These are phyloP conservation scores for Hyaena hyaena DNA, from an alignment of 2,113 vertebrate genomes.

Conservation along the genomic window DNA sequence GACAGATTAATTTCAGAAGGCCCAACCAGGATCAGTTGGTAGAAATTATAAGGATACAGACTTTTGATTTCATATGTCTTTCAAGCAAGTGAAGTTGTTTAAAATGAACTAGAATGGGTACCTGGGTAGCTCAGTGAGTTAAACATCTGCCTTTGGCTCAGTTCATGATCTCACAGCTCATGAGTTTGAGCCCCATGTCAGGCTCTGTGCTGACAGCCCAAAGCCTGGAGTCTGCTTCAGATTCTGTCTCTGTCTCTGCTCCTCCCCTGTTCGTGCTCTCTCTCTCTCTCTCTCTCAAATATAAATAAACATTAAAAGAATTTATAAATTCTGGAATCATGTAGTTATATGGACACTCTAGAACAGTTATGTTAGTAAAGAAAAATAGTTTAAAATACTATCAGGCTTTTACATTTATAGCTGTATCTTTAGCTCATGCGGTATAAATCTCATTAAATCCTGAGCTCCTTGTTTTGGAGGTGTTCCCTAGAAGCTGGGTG, in stretches of 20 bases:
- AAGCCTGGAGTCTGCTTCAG: too few relatives aligned
- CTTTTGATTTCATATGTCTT: constrained; percentile 12
- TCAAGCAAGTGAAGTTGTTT: constrained; percentile 12
- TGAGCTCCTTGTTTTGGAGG: neutral
- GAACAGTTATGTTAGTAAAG: neutral
- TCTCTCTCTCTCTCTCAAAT: too few relatives aligned
- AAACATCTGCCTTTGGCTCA: too few relatives aligned
- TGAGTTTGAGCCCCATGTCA: too few relatives aligned
- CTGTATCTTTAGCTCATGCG: neutral
- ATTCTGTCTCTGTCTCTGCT: too few relatives aligned
- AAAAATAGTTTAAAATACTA: constrained; percentile 8
- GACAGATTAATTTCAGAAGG: neutral
- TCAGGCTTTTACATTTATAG: neutral
- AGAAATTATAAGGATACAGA: neutral
- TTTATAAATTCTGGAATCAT: neutral
- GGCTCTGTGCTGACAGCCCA: too few relatives aligned
- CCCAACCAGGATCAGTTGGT: neutral
- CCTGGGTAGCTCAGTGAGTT: too few relatives aligned
- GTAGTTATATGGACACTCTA: neutral
- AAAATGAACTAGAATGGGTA: neutral
- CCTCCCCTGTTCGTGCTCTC: too few relatives aligned
- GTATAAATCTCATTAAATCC: neutral
- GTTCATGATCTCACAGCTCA: too few relatives aligned
- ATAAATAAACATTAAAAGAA: too few relatives aligned
- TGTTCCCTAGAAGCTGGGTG: neutral